These are phyloP conservation scores for Porites australiensis DNA, from an alignment of 64 coral and sea anemone species.

Conservation along the genomic window DNA sequence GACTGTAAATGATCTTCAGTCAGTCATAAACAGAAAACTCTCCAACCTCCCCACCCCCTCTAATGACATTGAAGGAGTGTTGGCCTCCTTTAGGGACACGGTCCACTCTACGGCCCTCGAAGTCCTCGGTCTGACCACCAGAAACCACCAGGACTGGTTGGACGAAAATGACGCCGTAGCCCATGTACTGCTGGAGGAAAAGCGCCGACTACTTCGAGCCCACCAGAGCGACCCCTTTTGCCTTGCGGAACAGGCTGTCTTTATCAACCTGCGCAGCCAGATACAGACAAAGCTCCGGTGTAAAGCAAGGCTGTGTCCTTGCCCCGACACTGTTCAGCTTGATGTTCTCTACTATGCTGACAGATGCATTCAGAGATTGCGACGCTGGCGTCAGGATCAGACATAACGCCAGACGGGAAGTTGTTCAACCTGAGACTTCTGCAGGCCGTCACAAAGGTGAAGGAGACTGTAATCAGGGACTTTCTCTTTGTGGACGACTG, in stretches of 20 bases:
- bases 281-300: slow-evolving; percentile 6
- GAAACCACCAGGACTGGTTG: slow-evolving; percentile 53
- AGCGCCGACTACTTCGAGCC: neutral
- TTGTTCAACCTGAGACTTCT: slow-evolving; percentile 43
- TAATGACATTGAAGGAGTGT: too few species aligned
- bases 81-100: neutral
- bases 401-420: slow-evolving; percentile 24
- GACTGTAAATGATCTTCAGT: too few species aligned
- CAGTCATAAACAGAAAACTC: too few species aligned
- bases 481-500: slow-evolving; percentile 56
- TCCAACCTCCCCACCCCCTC: too few species aligned
- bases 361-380: slow-evolving; percentile 20
- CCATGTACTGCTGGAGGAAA: slow-evolving; percentile 15
- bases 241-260: slow-evolving; percentile 1
- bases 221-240: slow-evolving; percentile 17
- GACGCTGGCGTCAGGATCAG: neutral
- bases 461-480: neutral
- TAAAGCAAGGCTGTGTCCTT: slow-evolving; percentile 32
- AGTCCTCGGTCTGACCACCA: slow-evolving; percentile 16
- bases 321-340: slow-evolving; percentile 37
- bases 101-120: slow-evolving; percentile 36
- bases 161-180: slow-evolving; percentile 2
- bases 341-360: slow-evolving; percentile 56
- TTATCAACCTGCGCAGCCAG: neutral
- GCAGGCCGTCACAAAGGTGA: slow-evolving; percentile 14